Evolutionary conservation across 37 sponge, comb jelly and placozoan genomes (phyloP).

Genomic region (Tethya wilhelma): DNA sequence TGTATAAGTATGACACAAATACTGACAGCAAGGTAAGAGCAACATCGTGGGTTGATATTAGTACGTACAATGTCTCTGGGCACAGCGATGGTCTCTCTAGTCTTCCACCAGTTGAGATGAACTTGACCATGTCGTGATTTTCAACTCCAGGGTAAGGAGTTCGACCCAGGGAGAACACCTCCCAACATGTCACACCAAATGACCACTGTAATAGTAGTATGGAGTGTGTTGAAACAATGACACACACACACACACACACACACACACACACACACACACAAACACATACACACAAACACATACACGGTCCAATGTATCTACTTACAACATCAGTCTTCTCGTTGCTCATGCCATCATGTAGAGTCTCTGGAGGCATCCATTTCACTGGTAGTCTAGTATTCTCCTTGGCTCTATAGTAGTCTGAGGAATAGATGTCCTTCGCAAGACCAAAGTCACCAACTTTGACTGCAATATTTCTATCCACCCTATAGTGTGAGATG

Average conservation of each 20-base stretch:
- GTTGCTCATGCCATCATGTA: conserved; percentile 26
- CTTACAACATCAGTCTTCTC: conserved; percentile 56
- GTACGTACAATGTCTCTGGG: conserved; percentile 27
- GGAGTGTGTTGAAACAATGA: not conserved
- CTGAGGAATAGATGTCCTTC: conserved; percentile 13
- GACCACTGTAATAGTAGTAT: conserved; percentile 30
- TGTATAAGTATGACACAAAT: not conserved
- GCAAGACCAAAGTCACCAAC: conserved; percentile 59
- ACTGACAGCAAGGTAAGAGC: not conserved
- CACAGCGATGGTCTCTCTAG: conserved; percentile 30
- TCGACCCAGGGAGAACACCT: conserved; percentile 53
- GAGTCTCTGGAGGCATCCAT: conserved; percentile 50
- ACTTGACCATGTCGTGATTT: conserved; percentile 51
- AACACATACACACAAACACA: too few relatives aligned
- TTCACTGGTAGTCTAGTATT: conserved; percentile 28
- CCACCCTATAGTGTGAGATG: conserved; percentile 9
- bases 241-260: too few relatives aligned
- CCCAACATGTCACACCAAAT: conserved; percentile 51
- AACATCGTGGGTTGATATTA: not conserved
- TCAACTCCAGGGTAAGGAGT: conserved; percentile 72
- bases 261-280: too few relatives aligned
- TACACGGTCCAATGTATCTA: too few relatives aligned
- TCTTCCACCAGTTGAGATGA: conserved; percentile 42
- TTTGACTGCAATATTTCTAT: conserved; percentile 1
- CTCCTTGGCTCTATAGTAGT: conserved; percentile 18